Conservation (phyloP, 2,888 invertebrate species). For the Rhagium mordax region DNA sequence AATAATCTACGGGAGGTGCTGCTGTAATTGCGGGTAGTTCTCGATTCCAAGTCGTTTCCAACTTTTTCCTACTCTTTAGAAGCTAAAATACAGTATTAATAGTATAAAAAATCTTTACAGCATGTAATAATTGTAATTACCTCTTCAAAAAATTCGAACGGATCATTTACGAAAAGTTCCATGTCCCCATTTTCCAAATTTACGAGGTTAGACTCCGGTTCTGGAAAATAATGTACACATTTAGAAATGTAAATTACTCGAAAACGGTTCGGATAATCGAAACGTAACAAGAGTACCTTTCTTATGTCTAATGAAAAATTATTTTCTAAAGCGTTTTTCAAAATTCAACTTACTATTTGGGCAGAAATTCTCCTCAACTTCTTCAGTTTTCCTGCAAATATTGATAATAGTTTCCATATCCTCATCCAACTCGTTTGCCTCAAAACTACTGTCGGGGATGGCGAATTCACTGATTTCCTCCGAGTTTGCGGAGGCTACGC, state of each 20-base stretch:
- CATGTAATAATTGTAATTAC: no score
- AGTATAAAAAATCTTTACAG: neutral
- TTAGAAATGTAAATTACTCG: neutral
- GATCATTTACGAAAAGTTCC: constrained; percentile 23
- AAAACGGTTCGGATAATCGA: no score
- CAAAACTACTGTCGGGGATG: constrained; percentile 35
- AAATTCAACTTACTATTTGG: neutral
- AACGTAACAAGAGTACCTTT: no score
- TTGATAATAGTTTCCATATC: constrained; percentile 26
- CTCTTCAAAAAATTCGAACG: constrained; percentile 32
- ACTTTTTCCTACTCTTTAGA: neutral
- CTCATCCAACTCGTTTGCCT: constrained; percentile 40
- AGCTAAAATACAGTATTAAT: neutral
- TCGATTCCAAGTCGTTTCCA: neutral
- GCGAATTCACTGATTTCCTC: constrained; percentile 53
- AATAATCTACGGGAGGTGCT: constrained; percentile 53
- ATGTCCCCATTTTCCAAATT: constrained; percentile 27
- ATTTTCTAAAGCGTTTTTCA: no score
- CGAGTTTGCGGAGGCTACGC: constrained; percentile 66
- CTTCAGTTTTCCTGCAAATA: constrained; percentile 38
- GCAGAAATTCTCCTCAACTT: constrained; percentile 21
- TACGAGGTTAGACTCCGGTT: neutral
- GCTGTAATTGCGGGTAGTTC: constrained; percentile 53
- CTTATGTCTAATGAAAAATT: no score
- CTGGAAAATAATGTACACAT: neutral